Conservation (phyloP, 2,888 invertebrate species). For the Callyntrura guangdongensis region DNA sequence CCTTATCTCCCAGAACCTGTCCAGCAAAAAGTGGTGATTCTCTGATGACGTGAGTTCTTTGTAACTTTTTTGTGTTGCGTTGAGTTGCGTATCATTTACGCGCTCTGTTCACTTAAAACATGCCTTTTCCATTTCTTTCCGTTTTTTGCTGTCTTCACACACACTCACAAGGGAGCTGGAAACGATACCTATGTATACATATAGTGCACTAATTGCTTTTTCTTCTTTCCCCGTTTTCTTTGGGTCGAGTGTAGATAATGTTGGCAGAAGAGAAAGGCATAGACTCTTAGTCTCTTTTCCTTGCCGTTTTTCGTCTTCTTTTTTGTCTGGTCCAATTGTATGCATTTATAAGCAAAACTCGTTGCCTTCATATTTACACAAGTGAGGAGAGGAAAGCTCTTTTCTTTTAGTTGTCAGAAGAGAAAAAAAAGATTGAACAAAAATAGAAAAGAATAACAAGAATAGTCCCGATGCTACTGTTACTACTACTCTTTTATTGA, state of each 20-base stretch:
- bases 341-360: slow-evolving; percentile 61
- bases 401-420: slow-evolving; percentile 42
- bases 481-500: slow-evolving; percentile 7
- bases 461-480: no score
- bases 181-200: neutral
- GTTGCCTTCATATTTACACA: slow-evolving; percentile 49
- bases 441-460: slow-evolving; percentile 36
- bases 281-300: neutral
- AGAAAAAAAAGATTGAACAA: slow-evolving; percentile 50
- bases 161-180: neutral
- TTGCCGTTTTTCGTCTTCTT: neutral
- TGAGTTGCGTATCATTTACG: no score
- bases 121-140: slow-evolving; percentile 35
- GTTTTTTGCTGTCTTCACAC: neutral
- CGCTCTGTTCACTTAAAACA: neutral
- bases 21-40: slow-evolving; percentile 19
- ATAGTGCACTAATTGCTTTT: slow-evolving; percentile 42
- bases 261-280: no score
- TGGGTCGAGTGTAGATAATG: slow-evolving; percentile 15
- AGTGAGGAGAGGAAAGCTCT: neutral
- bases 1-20: slow-evolving; percentile 9
- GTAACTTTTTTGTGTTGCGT: neutral
- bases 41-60: neutral
- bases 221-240: neutral
- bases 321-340: slow-evolving; percentile 46